A percentile compares a stretch with the other conserved stretches of the same genome.
Conservation (phyloP, 2,797 vertebrate genomes). For the Hipposideros larvatus region DNA sequence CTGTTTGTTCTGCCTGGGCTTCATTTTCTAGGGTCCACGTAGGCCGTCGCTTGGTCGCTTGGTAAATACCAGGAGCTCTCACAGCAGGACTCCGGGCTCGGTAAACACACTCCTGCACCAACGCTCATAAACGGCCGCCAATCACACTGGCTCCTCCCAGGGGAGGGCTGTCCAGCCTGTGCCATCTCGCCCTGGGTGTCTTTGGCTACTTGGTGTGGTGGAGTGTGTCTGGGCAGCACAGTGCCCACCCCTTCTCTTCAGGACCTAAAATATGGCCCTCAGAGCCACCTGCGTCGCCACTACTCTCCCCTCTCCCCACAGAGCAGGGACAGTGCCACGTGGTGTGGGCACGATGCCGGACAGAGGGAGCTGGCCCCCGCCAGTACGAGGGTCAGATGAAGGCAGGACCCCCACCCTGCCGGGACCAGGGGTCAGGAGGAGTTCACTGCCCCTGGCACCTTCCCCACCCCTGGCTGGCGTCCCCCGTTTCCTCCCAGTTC, state of each 20-base stretch:
- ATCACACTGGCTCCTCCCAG: neutral
- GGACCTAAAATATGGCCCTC: neutral
- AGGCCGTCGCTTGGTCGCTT: neutral
- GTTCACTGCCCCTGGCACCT: neutral
- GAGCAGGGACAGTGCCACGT: accelerated
- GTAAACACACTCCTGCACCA: neutral
- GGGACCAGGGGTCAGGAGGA: neutral
- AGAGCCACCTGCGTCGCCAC: no score
- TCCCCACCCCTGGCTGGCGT: neutral
- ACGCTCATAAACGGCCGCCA: neutral
- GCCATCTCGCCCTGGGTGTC: neutral
- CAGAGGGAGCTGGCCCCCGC: neutral
- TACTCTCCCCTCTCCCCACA: neutral
- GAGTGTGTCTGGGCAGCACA: accelerated
- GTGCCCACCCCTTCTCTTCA: neutral
- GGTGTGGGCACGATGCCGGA: neutral
- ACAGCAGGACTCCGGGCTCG: neutral
- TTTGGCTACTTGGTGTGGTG: neutral
- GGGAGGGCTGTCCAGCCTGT: neutral
- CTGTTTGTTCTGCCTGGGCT: neutral
- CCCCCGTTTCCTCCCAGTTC: neutral
- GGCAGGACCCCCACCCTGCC: neutral
- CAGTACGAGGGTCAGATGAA: neutral
- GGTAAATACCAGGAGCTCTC: neutral
- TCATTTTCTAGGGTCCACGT: neutral